A percentile compares a stretch with the other conserved stretches of the same genome.
These are phyloP conservation scores for Amazonetta brasiliensis DNA, from an alignment of 2,797 vertebrate species.

Conservation along the genomic window DNA sequence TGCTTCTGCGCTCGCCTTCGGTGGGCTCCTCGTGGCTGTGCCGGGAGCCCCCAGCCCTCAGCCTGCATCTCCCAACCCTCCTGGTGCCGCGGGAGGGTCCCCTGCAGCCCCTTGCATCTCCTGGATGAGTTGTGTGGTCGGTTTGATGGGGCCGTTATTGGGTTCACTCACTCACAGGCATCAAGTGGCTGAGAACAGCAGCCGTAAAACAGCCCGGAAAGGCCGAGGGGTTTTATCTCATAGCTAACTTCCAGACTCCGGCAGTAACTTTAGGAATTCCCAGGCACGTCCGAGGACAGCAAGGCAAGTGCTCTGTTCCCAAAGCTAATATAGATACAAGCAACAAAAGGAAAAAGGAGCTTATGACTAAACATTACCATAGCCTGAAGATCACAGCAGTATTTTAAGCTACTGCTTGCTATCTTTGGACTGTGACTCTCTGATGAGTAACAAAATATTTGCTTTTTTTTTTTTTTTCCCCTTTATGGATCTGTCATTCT, in stretches of 20 bases:
- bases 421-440: conserved; percentile 50
- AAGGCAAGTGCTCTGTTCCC: conserved; percentile 2
- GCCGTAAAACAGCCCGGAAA: accelerated
- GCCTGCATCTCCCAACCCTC: too few relatives aligned
- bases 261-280: background rate
- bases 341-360: conserved; percentile 20
- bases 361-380: conserved; percentile 32
- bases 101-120: background rate
- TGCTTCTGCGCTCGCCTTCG: accelerated
- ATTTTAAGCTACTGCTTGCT: conserved; percentile 21
- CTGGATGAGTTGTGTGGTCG: background rate
- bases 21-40: background rate
- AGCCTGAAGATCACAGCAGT: conserved; percentile 22
- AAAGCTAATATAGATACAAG: background rate
- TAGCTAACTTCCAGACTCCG: background rate
- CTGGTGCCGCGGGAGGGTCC: too few relatives aligned
- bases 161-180: accelerated
- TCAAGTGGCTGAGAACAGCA: accelerated
- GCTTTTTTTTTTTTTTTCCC: conserved; percentile 41
- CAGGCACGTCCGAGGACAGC: background rate
- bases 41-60: too few relatives aligned
- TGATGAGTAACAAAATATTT: conserved; percentile 66
- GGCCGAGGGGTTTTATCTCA: background rate
- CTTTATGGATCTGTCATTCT: conserved; percentile 75
- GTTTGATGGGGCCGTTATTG: accelerated